Base-by-base conservation (phyloP, 1,140 invertebrate species). In the Grapholita molesta region DNA sequence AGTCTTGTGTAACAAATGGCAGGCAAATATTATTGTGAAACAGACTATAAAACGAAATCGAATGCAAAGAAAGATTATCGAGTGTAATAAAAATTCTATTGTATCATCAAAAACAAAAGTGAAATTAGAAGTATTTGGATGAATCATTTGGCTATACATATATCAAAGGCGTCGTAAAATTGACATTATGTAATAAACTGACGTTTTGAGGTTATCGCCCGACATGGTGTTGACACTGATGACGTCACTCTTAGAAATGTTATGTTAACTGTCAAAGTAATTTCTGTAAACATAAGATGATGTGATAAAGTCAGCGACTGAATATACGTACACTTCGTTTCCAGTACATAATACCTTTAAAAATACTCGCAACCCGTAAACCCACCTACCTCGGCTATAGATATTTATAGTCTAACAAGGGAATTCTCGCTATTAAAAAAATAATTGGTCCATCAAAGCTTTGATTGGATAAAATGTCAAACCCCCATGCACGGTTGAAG, bases 201-300 rank as follows among this genome's bases (percentile, higher is more conserved):
- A 21, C 42, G 15, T 1, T 21, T 21, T 48, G 42, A 21, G 15
- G 42, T 48, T 18, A 48, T 48, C 15, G 42, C n/a, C 42, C 42
- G 15, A 18, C 42, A 1, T 18, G 15, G 15, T 48, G 42, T 48
- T 48, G 42, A 48, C 42, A 48, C 42, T 48, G 15, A 48, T 48
- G 42, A 4, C 15, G 42, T 48, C 15, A 48, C 18, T 48, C 5
- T 18, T 18, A 48, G n/a, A 48, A 7, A 70, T 74, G 76, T 74
- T 30, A 64, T 67, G 35, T 71, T 55, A 61, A 67, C 55, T 23
- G 28, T 64, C 68, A 33, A 11, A 65, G 38, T 64, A 15, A 32
- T 57, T n/a, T 28, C 35, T 35, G 38, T 38, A 70, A 66, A 67
- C 30, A 53, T 53, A 15, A 48, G 12, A 33, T n/a, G 1, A 38